These are phyloP conservation scores for Pomacea maculata DNA, from an alignment of 1,140 invertebrate genomes.

Conservation along the genomic window DNA sequence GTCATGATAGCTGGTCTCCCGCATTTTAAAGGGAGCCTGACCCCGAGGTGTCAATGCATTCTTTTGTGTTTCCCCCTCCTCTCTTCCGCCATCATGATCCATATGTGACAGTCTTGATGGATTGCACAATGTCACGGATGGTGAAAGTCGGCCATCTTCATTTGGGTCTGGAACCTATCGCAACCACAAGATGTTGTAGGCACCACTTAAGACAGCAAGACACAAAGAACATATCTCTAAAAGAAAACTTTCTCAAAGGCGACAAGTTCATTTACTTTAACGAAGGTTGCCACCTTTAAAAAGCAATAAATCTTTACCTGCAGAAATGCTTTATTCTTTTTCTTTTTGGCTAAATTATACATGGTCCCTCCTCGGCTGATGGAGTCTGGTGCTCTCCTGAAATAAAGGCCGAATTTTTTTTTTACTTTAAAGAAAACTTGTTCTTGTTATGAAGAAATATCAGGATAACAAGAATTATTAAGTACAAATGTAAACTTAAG, in stretches of 20 bases:
- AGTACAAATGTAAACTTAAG: no score
- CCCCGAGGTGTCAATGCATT: constrained; percentile 23
- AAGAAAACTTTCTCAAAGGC: background rate
- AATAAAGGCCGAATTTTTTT: background rate
- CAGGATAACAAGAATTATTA: no score
- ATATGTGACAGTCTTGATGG: constrained; percentile 34
- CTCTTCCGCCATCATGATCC: constrained; percentile 19
- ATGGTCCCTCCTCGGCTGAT: constrained; percentile 16
- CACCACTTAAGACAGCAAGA: no score
- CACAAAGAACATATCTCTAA: no score
- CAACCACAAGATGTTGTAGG: no score
- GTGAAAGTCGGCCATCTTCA: constrained; percentile 36
- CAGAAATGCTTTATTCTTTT: constrained; percentile 56
- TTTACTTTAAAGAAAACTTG: no score
- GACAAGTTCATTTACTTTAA: background rate
- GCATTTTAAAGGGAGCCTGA: constrained; percentile 2
- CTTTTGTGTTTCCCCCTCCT: constrained; percentile 12
- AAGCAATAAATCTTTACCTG: constrained; percentile 36
- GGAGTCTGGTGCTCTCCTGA: constrained; percentile 21
- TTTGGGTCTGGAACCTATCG: constrained; percentile 22
- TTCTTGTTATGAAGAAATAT: no score
- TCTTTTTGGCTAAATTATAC: constrained; percentile 51
- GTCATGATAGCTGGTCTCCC: constrained; percentile 18
- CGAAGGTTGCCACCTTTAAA: background rate
- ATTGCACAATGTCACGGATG: constrained; percentile 29